A percentile compares a stretch with the other conserved stretches of the same genome.
phyloP scores from a whole-genome alignment of 2,888 invertebrate genomes.

The Athalia circularis region DNA sequence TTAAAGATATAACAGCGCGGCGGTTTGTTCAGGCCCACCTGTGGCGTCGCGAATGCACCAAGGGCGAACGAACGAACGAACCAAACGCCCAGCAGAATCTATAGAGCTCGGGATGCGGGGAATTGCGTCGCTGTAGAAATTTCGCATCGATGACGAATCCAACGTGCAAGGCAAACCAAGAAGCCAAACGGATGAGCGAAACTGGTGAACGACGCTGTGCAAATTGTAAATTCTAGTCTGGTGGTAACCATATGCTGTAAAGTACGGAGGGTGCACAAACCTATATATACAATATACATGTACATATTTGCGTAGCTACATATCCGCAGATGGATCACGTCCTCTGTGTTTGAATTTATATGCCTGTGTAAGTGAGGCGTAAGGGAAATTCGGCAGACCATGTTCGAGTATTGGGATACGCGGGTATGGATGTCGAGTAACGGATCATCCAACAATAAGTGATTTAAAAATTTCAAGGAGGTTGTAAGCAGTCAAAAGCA shows the following conservation, averaged over 20 bases:
- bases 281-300: too few relatives aligned
- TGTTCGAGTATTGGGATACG: too few relatives aligned
- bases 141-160: constrained; percentile 42
- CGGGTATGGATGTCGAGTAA: too few relatives aligned
- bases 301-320: neutral
- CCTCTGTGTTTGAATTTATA: too few relatives aligned
- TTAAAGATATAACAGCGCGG: neutral
- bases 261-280: neutral
- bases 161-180: constrained; percentile 33
- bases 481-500: neutral
- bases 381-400: too few relatives aligned
- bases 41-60: constrained; percentile 36
- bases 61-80: neutral
- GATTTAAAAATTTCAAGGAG: constrained; percentile 8
- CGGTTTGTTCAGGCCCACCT: constrained; percentile 17
- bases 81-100: too few relatives aligned
- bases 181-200: constrained; percentile 25
- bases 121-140: constrained; percentile 32
- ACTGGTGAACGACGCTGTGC: neutral
- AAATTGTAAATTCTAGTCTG: constrained; percentile 31
- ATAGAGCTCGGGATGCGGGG: neutral
- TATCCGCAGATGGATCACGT: too few relatives aligned
- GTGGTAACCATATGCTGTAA: constrained; percentile 9
- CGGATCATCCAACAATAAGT: neutral
- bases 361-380: too few relatives aligned